Evolutionary conservation across 2,113 vertebrate species (phyloP), one percentile per base, ranked within the genome.

Genomic region (Phrynosoma platyrhinos): DNA sequence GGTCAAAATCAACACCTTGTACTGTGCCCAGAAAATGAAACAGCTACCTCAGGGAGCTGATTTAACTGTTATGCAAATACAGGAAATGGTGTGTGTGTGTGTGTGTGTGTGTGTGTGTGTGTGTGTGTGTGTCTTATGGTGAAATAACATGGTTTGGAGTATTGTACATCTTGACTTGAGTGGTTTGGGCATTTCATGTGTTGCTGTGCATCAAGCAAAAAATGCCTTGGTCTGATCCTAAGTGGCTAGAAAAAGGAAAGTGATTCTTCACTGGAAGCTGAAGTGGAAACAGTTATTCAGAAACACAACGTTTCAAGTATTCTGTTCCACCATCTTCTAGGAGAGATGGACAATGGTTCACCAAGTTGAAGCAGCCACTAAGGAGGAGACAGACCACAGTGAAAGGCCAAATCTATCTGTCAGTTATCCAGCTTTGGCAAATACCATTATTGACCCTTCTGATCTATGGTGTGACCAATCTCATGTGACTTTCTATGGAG

Each of bases 381-480:
- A 87, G 52, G 69, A 82, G 86, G 79, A 83, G 18, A 76, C 72
- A 27, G 83, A 32, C 66, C 79, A 86, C 69, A 87, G 71, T 74
- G 91, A 89, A 1, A 20, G 88, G 69, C 2, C 88, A 7, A 87
- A 69, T 27, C 93, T 69, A 52, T 42, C 78, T 64, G 82, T 58
- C 76, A 72, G 79, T 20, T 83, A 14, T 82, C 91, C 42, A 66
- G 82, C 68, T 55, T 85, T 30, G 79, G 80, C 89, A 69, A 93
- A 82, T 9, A 90, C 87, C 27, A 30, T 0, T 86, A 84, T 91
- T 14, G 68, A 90, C 36, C 68, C 36, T n/a, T 90, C 89, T 80
- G 88, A 91, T 82, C 88, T 93, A 88, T 76, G 55, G 71, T 81
- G 87, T 71, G 82, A 92, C 87, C 93, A 93, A 90, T 82, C 93